Percentiles rank a stretch among this genome's conserved stretches.
phyloP scores from a whole-genome alignment of 2,113 vertebrate genomes.

The Orycteropus afer region DNA sequence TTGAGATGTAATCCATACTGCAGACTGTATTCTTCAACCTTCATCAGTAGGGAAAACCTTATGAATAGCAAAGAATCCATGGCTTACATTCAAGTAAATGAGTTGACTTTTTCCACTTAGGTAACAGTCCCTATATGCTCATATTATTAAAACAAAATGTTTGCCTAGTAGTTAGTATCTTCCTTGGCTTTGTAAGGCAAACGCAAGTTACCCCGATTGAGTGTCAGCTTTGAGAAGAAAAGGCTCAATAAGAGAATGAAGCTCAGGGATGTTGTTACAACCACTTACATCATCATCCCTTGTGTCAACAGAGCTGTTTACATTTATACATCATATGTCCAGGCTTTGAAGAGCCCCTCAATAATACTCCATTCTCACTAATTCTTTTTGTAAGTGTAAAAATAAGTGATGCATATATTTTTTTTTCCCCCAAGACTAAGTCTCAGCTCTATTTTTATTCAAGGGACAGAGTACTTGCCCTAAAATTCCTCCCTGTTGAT shows the following conservation, averaged over 20 bases:
- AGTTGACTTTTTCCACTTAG: background rate
- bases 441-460: background rate
- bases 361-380: background rate
- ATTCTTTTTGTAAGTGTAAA: background rate
- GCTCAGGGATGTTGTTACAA: background rate
- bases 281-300: background rate
- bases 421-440: background rate
- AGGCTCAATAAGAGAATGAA: conserved; percentile 35
- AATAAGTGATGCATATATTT: background rate
- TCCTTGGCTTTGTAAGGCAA: conserved; percentile 46
- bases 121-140: conserved; percentile 46
- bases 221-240: conserved; percentile 39
- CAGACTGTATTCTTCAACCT: too few species aligned
- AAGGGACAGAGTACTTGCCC: background rate
- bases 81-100: too few species aligned
- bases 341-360: background rate
- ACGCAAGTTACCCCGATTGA: conserved; percentile 69
- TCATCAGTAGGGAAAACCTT: too few species aligned
- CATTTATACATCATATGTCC: background rate
- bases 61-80: too few species aligned
- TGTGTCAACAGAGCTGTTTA: conserved; percentile 35
- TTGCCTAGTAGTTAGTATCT: conserved; percentile 35
- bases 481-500: background rate
- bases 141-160: conserved; percentile 29
- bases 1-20: too few species aligned